These are phyloP conservation scores for Chelon labrosus DNA, from an alignment of 2,797 vertebrate genomes.

Conservation along the genomic window DNA sequence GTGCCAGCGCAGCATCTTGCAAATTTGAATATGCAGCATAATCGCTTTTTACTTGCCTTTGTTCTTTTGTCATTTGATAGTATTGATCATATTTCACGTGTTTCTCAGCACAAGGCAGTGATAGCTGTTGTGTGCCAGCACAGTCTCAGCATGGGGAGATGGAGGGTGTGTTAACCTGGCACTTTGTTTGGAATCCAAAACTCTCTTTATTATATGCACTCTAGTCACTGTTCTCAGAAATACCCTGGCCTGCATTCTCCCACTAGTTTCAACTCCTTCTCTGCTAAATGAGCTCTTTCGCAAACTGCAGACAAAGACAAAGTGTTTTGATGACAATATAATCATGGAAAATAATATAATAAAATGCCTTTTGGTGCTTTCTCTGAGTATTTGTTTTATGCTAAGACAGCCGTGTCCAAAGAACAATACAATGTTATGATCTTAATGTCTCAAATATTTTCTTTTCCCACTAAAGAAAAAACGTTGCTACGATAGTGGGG, in stretches of 20 bases:
- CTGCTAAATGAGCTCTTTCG: constrained; percentile 33
- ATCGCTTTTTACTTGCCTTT: constrained; percentile 51
- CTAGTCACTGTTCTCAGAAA: constrained; percentile 48
- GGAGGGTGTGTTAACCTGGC: constrained; percentile 59
- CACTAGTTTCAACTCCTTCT: constrained; percentile 14
- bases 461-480: not conserved
- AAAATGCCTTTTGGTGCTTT: constrained; percentile 13
- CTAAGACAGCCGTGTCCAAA: constrained; percentile 12
- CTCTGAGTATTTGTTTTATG: constrained; percentile 20
- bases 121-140: constrained; percentile 48
- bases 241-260: constrained; percentile 30
- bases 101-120: constrained; percentile 35
- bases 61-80: constrained; percentile 64
- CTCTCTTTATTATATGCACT: constrained; percentile 52
- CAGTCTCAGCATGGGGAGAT: constrained; percentile 33
- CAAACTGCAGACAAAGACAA: constrained; percentile 43
- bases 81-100: constrained; percentile 63
- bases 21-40: constrained; percentile 69
- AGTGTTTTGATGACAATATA: constrained; percentile 50
- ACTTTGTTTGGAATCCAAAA: constrained; percentile 58
- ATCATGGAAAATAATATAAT: constrained; percentile 35
- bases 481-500: not conserved
- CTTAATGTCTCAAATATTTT: constrained; percentile 16
- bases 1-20: constrained; percentile 61
- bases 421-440: constrained; percentile 26